Conservation (phyloP, 2,113 vertebrate genomes). For the Sebastes fasciatus region DNA sequence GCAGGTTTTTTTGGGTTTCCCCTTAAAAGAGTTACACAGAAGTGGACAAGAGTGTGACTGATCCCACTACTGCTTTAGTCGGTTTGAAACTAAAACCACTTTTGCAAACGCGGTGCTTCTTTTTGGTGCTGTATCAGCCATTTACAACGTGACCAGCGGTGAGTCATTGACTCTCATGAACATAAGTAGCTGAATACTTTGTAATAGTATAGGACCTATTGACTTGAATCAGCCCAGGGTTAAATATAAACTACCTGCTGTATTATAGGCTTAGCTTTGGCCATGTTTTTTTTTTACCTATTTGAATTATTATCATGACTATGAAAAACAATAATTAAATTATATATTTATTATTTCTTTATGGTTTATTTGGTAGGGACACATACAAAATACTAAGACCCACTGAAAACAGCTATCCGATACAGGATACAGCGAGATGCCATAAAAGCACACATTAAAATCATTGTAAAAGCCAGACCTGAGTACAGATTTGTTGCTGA, state of each 20-base stretch:
- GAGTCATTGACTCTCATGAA: conserved; percentile 9
- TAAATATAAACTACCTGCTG: conserved; percentile 1
- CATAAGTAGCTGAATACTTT: conserved; percentile 20
- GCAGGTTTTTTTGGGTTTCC: neutral
- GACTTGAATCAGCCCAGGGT: conserved; percentile 1
- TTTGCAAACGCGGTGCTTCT: neutral
- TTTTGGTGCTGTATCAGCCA: conserved; percentile 2
- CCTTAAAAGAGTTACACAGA: neutral
- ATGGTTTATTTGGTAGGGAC: too few relatives aligned
- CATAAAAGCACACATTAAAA: too few relatives aligned
- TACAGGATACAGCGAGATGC: too few relatives aligned
- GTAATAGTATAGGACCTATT: conserved; percentile 9
- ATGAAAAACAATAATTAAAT: neutral
- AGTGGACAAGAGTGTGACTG: neutral
- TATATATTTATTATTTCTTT: neutral
- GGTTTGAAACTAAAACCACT: conserved; percentile 13
- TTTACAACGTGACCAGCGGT: conserved; percentile 7
- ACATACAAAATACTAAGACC: too few relatives aligned
- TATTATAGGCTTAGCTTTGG: neutral
- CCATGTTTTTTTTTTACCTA: neutral
- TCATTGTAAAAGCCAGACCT: too few relatives aligned
- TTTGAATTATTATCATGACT: neutral
- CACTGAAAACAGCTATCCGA: too few relatives aligned
- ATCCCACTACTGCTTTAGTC: neutral
- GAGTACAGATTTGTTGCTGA: too few relatives aligned